phyloP scores from a whole-genome alignment of 2,797 vertebrate species.

The Ctenosaura bakeri region DNA sequence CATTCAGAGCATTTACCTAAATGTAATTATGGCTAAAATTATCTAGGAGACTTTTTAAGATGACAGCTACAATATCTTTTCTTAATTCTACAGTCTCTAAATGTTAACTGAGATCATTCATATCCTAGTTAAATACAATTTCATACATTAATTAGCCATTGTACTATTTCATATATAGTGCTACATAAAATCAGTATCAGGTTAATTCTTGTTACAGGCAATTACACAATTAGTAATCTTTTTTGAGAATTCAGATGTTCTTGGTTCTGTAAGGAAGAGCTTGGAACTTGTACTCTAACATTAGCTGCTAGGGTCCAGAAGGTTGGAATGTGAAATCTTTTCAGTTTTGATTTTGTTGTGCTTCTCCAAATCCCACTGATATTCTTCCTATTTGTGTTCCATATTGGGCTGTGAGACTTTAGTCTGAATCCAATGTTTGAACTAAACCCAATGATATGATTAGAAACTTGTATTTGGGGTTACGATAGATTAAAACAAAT shows the following conservation, averaged over 20 bases:
- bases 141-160: constrained; percentile 66
- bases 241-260: not conserved
- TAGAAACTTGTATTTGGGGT: too few species aligned
- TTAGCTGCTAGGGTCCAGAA: not conserved
- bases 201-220: constrained; percentile 3
- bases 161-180: constrained; percentile 28
- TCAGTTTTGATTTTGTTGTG: too few species aligned
- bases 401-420: too few species aligned
- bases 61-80: constrained; percentile 49
- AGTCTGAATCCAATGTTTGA: too few species aligned
- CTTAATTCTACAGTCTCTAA: constrained; percentile 56
- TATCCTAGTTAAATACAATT: constrained; percentile 55
- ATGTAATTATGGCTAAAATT: constrained; percentile 43
- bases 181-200: not conserved
- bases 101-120: constrained; percentile 43
- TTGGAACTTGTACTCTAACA: not conserved
- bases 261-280: not conserved
- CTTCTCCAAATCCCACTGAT: too few species aligned
- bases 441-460: too few species aligned
- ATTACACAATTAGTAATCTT: not conserved
- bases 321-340: too few species aligned
- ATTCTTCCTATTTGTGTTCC: too few species aligned
- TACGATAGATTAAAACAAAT: too few species aligned
- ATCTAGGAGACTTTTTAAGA: constrained; percentile 48
- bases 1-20: constrained; percentile 57